phyloP scores from a whole-genome alignment of 2,113 vertebrate species.

The Rhinoptilus africanus region DNA sequence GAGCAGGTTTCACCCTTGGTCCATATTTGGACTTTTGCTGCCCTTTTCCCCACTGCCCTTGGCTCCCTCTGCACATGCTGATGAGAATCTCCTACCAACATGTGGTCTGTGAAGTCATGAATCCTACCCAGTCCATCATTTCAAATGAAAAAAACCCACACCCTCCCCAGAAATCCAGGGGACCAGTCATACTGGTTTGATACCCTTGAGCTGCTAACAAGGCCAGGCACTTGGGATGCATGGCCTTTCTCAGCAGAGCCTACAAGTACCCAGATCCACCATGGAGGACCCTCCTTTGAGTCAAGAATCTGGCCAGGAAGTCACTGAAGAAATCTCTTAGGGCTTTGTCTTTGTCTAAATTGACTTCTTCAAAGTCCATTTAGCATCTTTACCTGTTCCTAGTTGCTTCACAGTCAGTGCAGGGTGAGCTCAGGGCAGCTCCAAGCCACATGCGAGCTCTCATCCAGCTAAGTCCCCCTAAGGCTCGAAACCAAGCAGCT shows the following conservation, averaged over 20 bases:
- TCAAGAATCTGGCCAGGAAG: background rate
- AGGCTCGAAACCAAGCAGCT: background rate
- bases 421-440: background rate
- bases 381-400: background rate
- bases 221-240: rapidly evolving
- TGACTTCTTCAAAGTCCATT: background rate
- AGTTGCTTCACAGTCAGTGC: background rate
- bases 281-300: background rate
- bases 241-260: background rate
- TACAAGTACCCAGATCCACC: background rate
- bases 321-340: background rate
- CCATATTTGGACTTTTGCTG: background rate
- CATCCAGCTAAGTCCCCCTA: background rate
- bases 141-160: background rate
- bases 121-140: background rate
- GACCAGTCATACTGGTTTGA: background rate
- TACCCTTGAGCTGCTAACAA: background rate
- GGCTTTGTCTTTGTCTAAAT: background rate
- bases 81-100: background rate
- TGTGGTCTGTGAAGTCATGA: background rate
- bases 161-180: background rate
- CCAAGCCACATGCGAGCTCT: background rate
- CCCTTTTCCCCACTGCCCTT: background rate
- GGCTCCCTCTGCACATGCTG: background rate
- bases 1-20: background rate